Base-by-base conservation (phyloP, 2,113 vertebrate species). In the Salvelinus fontinalis region DNA sequence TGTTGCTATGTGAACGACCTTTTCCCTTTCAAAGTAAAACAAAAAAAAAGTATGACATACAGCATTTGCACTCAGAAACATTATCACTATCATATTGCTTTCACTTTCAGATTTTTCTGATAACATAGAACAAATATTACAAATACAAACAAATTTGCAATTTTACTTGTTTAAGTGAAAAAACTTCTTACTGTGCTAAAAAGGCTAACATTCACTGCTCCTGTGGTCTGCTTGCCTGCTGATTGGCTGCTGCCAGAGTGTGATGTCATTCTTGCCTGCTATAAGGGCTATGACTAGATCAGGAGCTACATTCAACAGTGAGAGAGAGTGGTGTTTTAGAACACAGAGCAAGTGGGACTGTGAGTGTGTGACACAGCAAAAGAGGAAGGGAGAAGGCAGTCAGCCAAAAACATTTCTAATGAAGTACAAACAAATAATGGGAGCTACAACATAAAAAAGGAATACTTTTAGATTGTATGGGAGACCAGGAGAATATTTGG, bases 231-330 rank as follows among this genome's bases (percentile, higher is more conserved):
- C 51, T 22, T 7, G 64, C 62, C 48, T 11, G 72, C 75, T 76
- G 75, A 82, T 87, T 87, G 87, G 87, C 79, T 84, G 80, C 34
- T 59, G 72, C 13, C 4, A 70, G 49, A 5, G 12, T 80, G 73
- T 89, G 87, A 89, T 78, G 84, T 89, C 87, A 83, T 66, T 24
- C 67, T 65, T 62, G n/a, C 79, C 67, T 81, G 70, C 67, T 89
- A 87, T 83, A 89, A 87, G 85, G 70, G 54, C 77, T 73, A 65
- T 54, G 74, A 62, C 73, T 73, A 81, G 77, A 67, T 72, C 60
- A 70, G 69, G 68, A 77, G 76, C 78, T 73, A 83, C 82, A 87
- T 81, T 78, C 75, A 75, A 81, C 81, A 75, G 51, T 44, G 74
- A 75, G 62, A 73, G 65, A 78, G 77, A 75, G 60, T 78, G 73